Evolutionary conservation across 2,113 vertebrate genomes (phyloP).

Genomic region (Helogale parvula): DNA sequence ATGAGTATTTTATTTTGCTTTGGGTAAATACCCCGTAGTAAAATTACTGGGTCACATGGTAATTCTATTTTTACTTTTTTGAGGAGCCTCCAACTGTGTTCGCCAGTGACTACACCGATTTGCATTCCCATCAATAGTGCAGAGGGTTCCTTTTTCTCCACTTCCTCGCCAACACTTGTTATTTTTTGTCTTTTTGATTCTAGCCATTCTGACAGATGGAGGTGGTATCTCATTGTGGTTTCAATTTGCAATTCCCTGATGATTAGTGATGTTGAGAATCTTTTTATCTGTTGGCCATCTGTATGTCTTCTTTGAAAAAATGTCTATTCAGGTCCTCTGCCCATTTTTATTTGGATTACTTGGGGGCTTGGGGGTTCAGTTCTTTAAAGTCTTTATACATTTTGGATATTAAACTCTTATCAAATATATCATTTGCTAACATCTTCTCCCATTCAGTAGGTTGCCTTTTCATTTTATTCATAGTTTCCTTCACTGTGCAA

Average conservation of each 20-base stretch:
- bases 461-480: not conserved
- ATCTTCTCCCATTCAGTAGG: not conserved
- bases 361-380: not conserved
- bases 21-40: not conserved
- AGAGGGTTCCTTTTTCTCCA: not conserved
- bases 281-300: not conserved
- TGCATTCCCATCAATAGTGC: not conserved
- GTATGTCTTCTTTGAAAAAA: not conserved
- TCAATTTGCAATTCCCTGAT: not conserved
- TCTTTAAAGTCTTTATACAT: not conserved
- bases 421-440: not conserved
- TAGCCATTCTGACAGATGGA: not conserved
- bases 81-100: not conserved
- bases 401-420: not conserved
- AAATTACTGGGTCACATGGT: not conserved
- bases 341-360: not conserved
- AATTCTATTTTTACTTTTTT: not conserved
- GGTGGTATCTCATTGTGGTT: not conserved
- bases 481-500: not conserved
- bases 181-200: not conserved
- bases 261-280: not conserved
- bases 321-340: not conserved
- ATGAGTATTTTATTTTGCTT: not conserved
- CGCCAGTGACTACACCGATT: not conserved
- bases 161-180: not conserved